Base-by-base conservation (phyloP, 1,140 invertebrate genomes). In the Hycleus cichorii region DNA sequence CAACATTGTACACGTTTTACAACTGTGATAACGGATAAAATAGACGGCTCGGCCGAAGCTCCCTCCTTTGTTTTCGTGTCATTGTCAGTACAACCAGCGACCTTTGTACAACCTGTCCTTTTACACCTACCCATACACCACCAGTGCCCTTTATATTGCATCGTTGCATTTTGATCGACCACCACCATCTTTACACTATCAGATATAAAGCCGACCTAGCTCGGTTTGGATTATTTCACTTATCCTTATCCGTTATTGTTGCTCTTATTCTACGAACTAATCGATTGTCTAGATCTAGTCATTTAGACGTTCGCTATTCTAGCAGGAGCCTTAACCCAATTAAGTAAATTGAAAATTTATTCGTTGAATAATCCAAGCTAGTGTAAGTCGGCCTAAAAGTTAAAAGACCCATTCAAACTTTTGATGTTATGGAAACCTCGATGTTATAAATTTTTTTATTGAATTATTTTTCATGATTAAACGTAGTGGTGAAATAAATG, bases 21-120 rank as follows among this genome's bases (percentile, higher is more conserved):
- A 67, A 64, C 59, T 62, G 62, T 63, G 61, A 69, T 57, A 69
- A 70, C 40, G 49, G 47, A 58, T 18, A 18, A 49, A 64, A 62
- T 66, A 72, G 72, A 72, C 70, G 67, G 69, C 70, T 74, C 72
- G 74, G 73, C 74, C 74, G 71, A 71, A 72, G 74, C 77, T 76
- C 78, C 78, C 75, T 72, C 80, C 78, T 78, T 78, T 82, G 80
- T 81, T 78, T 82, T 76, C 80, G 80, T 81, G 80, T 81, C 79
- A 81, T 72, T 70, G 64, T 74, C 74, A 71, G 68, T 77, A 32
- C 76, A 74, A 76, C 77, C 76, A 75, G 70, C 73, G 39, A 66
- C 65, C 63, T 64, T 57, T 66, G 57, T 64, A 54, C 51, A 63
- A 60, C 60, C 61, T 57, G 54, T 60, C 54, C 54, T 60, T 32